These are phyloP conservation scores for Karalla daura DNA, from an alignment of 2,797 vertebrate genomes.

Conservation along the genomic window DNA sequence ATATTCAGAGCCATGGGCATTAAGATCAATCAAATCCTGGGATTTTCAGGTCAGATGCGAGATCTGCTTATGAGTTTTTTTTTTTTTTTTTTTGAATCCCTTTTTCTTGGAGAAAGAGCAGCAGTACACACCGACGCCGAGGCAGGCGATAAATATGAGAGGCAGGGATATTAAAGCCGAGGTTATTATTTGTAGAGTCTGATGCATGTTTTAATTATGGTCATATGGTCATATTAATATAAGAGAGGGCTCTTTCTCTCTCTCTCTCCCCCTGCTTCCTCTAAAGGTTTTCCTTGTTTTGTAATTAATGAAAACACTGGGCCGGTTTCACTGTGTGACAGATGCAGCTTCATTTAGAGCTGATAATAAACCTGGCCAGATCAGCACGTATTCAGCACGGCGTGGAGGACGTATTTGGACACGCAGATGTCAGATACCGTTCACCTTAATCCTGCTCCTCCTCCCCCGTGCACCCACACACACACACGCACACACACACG, in stretches of 20 bases:
- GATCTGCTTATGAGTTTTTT: constrained; percentile 97
- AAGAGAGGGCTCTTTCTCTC: constrained; percentile 39
- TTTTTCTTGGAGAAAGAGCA: constrained; percentile 74
- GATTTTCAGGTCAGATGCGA: constrained; percentile 99
- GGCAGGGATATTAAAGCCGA: constrained; percentile 81
- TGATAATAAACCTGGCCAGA: constrained; percentile 67
- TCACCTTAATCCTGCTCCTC: constrained; percentile 50
- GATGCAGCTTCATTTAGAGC: constrained; percentile 35
- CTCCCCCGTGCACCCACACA: not conserved
- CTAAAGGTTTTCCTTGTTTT: constrained; percentile 48
- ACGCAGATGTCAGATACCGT: constrained; percentile 60
- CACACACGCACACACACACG: constrained; percentile 15
- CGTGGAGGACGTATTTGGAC: constrained; percentile 57
- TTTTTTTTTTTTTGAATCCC: constrained; percentile 73
- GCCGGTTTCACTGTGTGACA: constrained; percentile 36
- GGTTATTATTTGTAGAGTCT: constrained; percentile 84
- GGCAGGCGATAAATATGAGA: constrained; percentile 75
- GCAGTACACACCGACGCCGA: constrained; percentile 66
- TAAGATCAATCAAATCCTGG: constrained; percentile 99
- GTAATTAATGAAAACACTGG: constrained; percentile 48
- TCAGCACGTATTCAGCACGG: constrained; percentile 82
- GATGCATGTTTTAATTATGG: constrained; percentile 84
- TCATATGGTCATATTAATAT: constrained; percentile 72
- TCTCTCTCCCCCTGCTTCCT: no score
- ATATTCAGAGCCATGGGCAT: constrained; percentile 99